Evolutionary conservation across 1,140 invertebrate species (phyloP).

Genomic region (Helicoverpa zea): DNA sequence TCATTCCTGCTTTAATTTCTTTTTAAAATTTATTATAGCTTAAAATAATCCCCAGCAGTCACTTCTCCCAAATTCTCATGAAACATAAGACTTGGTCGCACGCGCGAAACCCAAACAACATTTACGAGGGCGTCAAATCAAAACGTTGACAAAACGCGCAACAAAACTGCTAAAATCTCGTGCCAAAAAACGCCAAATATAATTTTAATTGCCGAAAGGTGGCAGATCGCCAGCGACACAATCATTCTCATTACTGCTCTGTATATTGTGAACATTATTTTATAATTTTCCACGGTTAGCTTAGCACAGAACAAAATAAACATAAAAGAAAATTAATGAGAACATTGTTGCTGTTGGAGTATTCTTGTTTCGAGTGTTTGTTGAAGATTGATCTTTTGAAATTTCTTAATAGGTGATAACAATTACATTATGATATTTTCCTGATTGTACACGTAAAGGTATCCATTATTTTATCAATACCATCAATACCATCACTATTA

Average conservation of each 20-base stretch:
- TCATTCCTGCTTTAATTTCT: too few relatives aligned
- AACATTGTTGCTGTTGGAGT: slow-evolving; percentile 5
- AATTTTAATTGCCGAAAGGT: slow-evolving; percentile 44
- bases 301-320: slow-evolving; percentile 26
- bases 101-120: slow-evolving; percentile 3
- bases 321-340: background rate
- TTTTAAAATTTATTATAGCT: too few relatives aligned
- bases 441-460: too few relatives aligned
- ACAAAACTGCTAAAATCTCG: slow-evolving; percentile 16
- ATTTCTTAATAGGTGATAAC: too few relatives aligned
- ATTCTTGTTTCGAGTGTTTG: background rate
- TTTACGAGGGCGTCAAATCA: slow-evolving; percentile 26
- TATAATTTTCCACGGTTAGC: slow-evolving; percentile 32
- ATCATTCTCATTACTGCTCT: slow-evolving; percentile 38
- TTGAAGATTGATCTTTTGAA: background rate
- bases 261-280: slow-evolving; percentile 38
- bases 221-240: slow-evolving; percentile 18
- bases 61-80: background rate
- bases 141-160: slow-evolving; percentile 35
- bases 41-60: background rate
- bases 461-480: too few relatives aligned
- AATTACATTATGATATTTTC: too few relatives aligned
- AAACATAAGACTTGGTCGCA: background rate
- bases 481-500: too few relatives aligned
- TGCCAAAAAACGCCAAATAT: slow-evolving; percentile 49